Conservation (phyloP, 2,113 vertebrate species). For the Megalops atlanticus region DNA sequence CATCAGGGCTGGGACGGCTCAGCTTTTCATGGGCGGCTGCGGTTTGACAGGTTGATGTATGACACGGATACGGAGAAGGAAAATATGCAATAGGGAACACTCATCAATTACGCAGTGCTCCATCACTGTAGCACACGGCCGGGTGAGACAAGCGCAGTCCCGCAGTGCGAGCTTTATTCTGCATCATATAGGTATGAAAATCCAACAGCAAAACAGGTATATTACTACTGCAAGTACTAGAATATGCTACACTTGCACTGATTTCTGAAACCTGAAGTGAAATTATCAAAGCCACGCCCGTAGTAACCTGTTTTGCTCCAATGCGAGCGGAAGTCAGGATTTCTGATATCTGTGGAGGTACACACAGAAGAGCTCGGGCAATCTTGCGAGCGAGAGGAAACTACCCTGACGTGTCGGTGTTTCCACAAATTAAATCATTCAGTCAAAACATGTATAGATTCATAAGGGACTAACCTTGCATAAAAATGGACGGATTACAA, state of each 20-base stretch:
- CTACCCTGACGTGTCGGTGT: too few relatives aligned
- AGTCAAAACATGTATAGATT: too few relatives aligned
- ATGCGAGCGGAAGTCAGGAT: not conserved
- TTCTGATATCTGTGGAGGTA: too few relatives aligned
- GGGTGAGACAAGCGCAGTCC: not conserved
- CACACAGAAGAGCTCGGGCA: too few relatives aligned
- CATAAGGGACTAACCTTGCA: too few relatives aligned
- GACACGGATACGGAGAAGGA: not conserved
- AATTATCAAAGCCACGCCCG: not conserved
- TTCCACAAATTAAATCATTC: too few relatives aligned
- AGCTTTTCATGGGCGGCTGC: slow-evolving; percentile 2
- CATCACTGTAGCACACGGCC: not conserved
- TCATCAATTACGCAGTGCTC: not conserved
- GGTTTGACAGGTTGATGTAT: slow-evolving; percentile 29
- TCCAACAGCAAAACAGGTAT: not conserved
- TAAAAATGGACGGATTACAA: too few relatives aligned
- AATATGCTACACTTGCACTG: not conserved
- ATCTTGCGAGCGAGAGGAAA: too few relatives aligned
- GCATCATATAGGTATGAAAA: not conserved
- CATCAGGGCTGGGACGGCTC: not conserved
- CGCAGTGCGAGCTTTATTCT: not conserved
- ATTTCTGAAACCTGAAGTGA: not conserved
- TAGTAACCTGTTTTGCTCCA: too few relatives aligned
- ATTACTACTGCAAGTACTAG: not conserved
- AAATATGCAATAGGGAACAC: not conserved